Evolutionary conservation across 53 echinoderm and acorn worm species (phyloP), one percentile per base, ranked within the genome.

Genomic region (Paracentrotus lividus): DNA sequence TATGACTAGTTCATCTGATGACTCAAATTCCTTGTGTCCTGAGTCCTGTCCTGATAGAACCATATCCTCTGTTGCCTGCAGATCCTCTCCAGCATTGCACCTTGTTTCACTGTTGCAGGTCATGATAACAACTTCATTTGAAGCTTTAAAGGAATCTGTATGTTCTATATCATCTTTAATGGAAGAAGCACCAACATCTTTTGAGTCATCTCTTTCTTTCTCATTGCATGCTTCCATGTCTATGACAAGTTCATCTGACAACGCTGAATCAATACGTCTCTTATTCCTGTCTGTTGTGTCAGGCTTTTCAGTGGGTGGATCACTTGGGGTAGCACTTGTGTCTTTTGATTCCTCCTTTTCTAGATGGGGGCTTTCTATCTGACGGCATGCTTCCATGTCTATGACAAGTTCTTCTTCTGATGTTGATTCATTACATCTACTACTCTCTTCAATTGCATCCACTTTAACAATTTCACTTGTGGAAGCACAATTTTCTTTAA

Each of bases 361-460:
- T 26, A 9, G 27, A 8, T 8, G 24, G n/a, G 81, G 26, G 9
- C 27, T n/a, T n/a, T 81, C 47, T 13, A 45, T 26, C 18, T 47
- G 44, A 44, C 47, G 24, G 27, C 26, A 45, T 26, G 44, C 47
- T 81, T 81, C 81, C 81, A 81, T 81, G 0, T 81, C 81, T n/a
- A 81, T 45, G 26, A 81, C 81, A 47, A 81, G 81, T 81, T 81
- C 47, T 45, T 72, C 36, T 36, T 44, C 44, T n/a, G 47, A 81
- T n/a, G 81, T 45, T 26, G 45, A 81, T 45, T 81, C 45, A 76
- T 2, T 24, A 65, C 65, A 8, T 13, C 8, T 16, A 26, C 8
- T 1, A 65, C n/a, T 26, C 29, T 3, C 3, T 16, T 29, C 65
- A n/a, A 27, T 24, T 26, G 54, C 14, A 18, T 54, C 54, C 16